Percentiles rank a stretch among this genome's conserved stretches.
Evolutionary conservation across 2,797 vertebrate genomes (phyloP).

Genomic region (Notamacropus eugenii): DNA sequence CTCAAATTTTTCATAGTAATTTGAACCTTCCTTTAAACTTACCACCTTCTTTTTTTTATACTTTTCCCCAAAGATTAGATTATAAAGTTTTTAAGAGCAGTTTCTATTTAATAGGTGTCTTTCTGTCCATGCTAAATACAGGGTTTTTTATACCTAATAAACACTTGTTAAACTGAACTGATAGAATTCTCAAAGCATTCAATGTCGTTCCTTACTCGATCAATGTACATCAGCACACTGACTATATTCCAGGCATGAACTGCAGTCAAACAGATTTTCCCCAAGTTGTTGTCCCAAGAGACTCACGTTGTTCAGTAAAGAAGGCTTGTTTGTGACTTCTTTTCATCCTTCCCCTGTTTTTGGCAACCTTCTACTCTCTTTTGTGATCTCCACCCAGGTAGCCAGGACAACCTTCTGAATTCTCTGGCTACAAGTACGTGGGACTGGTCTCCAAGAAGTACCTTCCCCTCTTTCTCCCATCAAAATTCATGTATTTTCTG

Average conservation of each 20-base stretch:
- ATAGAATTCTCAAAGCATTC: background rate
- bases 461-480: background rate
- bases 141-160: background rate
- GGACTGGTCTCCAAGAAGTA: background rate
- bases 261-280: background rate
- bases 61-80: background rate
- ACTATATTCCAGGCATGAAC: background rate
- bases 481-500: background rate
- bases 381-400: too few relatives aligned
- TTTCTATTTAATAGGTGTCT: background rate
- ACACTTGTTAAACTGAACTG: background rate
- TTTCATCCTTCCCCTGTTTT: background rate
- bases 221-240: background rate
- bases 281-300: background rate
- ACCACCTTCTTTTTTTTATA: background rate
- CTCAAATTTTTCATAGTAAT: background rate
- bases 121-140: background rate
- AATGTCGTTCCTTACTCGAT: background rate
- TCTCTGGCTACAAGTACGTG: background rate
- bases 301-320: background rate
- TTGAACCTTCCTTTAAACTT: background rate
- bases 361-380: too few relatives aligned
- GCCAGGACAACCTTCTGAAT: background rate
- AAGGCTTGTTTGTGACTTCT: background rate
- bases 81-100: background rate